Conservation (phyloP, 2,888 invertebrate genomes). For the Melangyna quadrimaculata region DNA sequence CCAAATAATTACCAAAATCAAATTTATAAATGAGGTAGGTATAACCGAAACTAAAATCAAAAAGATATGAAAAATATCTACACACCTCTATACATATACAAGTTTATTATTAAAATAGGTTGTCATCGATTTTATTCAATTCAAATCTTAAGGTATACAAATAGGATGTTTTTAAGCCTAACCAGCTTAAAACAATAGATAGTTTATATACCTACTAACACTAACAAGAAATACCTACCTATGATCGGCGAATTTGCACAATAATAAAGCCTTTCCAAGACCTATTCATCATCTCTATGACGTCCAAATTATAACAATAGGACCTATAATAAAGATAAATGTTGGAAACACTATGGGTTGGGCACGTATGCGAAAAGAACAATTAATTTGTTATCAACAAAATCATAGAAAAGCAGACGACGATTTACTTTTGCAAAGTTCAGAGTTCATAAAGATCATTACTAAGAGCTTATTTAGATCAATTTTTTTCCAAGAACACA, state of each 20-base stretch:
- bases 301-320: constrained; percentile 22
- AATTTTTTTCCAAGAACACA: neutral
- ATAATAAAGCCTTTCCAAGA: neutral
- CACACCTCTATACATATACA: neutral
- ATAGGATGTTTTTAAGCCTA: neutral
- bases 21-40: neutral
- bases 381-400: neutral
- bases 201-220: neutral
- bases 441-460: constrained; percentile 13
- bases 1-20: neutral
- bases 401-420: neutral
- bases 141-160: neutral
- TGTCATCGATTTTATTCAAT: constrained; percentile 22
- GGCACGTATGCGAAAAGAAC: neutral
- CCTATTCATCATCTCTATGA: constrained; percentile 21
- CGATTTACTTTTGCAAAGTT: neutral
- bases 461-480: neutral
- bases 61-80: constrained; percentile 3
- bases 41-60: neutral
- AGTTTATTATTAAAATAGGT: neutral
- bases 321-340: neutral
- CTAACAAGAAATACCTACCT: too few relatives aligned
- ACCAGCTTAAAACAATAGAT: constrained; percentile 3
- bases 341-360: neutral
- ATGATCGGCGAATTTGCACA: neutral